These are phyloP conservation scores for Yoshiicerus persimilis DNA, from an alignment of 1,140 invertebrate genomes.

Conservation along the genomic window DNA sequence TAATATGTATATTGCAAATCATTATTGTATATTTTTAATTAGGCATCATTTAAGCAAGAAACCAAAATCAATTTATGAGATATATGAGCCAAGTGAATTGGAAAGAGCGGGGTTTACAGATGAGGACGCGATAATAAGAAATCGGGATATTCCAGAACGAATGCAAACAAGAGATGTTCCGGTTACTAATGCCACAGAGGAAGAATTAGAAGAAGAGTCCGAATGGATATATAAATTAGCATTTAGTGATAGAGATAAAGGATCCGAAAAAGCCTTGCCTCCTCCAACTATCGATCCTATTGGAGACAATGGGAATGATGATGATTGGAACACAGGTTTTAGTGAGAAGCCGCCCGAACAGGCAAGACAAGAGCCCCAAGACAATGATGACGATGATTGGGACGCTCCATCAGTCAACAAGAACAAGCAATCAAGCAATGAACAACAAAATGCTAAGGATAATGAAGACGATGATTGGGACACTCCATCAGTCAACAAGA, in stretches of 20 bases:
- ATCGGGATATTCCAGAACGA: conserved; percentile 86
- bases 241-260: conserved; percentile 62
- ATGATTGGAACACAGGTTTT: no score
- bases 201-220: conserved; percentile 90
- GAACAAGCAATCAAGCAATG: no score
- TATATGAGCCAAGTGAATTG: conserved; percentile 96
- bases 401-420: neutral
- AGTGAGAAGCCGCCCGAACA: no score
- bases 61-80: conserved; percentile 89
- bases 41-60: conserved; percentile 71
- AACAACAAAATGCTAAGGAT: no score
- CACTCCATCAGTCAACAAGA: no score
- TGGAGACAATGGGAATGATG: neutral
- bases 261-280: neutral
- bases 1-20: no score
- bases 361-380: no score
- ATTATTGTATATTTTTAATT: neutral
- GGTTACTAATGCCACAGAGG: conserved; percentile 75
- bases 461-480: conserved; percentile 56
- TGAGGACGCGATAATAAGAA: conserved; percentile 86
- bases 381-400: neutral
- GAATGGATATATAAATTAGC: conserved; percentile 97
- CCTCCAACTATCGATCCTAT: neutral
- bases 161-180: conserved; percentile 87
- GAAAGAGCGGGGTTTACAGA: conserved; percentile 95